These are phyloP conservation scores for Hipparchia sbordonii DNA, from an alignment of 2,888 invertebrate genomes.

Conservation along the genomic window DNA sequence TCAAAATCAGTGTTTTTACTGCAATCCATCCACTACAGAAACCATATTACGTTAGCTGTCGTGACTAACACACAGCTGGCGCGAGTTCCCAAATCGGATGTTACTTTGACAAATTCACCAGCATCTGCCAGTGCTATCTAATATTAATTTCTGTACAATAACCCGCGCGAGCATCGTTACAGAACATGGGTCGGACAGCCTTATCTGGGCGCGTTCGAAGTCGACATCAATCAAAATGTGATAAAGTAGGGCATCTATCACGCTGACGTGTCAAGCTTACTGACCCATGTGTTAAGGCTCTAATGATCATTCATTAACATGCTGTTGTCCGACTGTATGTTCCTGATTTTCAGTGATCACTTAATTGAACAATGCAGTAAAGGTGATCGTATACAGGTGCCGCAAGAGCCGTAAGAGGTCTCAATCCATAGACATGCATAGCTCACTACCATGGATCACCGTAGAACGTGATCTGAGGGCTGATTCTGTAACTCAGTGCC, in stretches of 20 bases:
- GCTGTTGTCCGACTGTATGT: neutral
- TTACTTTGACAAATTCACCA: neutral
- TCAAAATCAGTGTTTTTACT: too few relatives aligned
- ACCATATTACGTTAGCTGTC: neutral
- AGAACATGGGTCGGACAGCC: constrained; percentile 7
- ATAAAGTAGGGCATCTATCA: constrained; percentile 66
- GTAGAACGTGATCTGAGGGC: too few relatives aligned
- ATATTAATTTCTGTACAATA: constrained; percentile 3
- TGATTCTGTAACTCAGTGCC: too few relatives aligned
- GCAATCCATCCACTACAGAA: too few relatives aligned
- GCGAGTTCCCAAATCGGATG: neutral
- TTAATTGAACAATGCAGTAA: neutral
- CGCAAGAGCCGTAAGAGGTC: neutral
- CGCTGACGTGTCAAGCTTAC: constrained; percentile 50
- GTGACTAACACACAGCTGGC: neutral
- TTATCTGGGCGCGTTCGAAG: constrained; percentile 26
- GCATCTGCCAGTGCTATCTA: constrained; percentile 1
- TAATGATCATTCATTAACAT: constrained; percentile 9
- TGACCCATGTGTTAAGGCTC: constrained; percentile 46
- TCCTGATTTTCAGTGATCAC: neutral
- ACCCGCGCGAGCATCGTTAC: constrained; percentile 4
- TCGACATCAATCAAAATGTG: constrained; percentile 63
- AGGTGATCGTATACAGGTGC: neutral
- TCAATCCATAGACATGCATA: too few relatives aligned
- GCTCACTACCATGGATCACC: too few relatives aligned